Percentiles rank a stretch among this genome's conserved stretches.
These are phyloP conservation scores for Marcusenius ussheri DNA, from an alignment of 2,113 vertebrate species.

Conservation along the genomic window DNA sequence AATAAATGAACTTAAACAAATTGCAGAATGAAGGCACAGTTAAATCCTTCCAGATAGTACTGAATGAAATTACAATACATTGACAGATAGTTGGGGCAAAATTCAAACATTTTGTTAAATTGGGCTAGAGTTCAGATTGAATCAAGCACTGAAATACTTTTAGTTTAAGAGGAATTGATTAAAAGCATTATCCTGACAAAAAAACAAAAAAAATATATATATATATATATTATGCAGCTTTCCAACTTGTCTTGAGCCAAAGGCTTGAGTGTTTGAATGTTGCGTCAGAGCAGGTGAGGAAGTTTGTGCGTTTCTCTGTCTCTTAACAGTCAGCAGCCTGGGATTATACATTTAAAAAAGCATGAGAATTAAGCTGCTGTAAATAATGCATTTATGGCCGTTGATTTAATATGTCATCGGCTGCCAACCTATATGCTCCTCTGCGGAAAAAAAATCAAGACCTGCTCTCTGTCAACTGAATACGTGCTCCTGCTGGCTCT, in stretches of 20 bases:
- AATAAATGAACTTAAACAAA: constrained; percentile 21
- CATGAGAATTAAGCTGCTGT: background rate
- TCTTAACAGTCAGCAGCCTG: background rate
- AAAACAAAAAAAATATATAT: background rate
- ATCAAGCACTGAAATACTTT: background rate
- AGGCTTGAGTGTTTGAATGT: background rate
- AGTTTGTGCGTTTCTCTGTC: background rate
- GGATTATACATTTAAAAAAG: background rate
- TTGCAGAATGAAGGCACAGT: constrained; percentile 9
- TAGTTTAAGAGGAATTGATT: constrained; percentile 1
- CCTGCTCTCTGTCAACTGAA: background rate
- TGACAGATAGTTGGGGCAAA: background rate
- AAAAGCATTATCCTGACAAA: constrained; percentile 19
- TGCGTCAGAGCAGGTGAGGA: background rate
- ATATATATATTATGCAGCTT: background rate
- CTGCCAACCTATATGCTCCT: background rate
- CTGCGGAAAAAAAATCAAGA: background rate
- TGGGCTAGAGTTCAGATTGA: background rate
- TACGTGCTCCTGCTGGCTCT: background rate
- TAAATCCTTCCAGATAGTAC: constrained; percentile 8
- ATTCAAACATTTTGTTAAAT: constrained; percentile 9
- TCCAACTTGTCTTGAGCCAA: background rate
- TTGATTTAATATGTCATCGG: background rate
- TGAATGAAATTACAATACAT: constrained; percentile 14
- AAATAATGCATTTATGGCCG: background rate